Evolutionary conservation across 2,888 invertebrate species (phyloP).

Genomic region (Drosophila cracens): DNA sequence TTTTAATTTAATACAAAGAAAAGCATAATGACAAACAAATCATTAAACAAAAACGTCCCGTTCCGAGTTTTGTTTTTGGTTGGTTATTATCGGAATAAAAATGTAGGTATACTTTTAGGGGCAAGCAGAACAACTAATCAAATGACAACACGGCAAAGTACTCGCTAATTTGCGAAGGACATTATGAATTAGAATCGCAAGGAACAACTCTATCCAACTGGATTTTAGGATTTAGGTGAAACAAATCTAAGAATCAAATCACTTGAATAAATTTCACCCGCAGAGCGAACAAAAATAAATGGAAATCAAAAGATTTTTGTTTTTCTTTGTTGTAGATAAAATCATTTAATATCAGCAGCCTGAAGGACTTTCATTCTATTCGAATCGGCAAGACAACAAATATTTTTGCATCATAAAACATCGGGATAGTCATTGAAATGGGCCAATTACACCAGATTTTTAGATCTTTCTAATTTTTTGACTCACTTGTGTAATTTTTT

Average conservation of each 20-base stretch:
- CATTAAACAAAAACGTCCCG: not conserved
- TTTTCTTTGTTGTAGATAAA: not conserved
- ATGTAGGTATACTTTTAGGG: not conserved
- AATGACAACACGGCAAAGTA: not conserved
- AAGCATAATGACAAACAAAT: not conserved
- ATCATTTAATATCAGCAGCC: not conserved
- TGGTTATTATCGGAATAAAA: not conserved
- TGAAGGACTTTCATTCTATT: not conserved
- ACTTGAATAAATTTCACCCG: not conserved
- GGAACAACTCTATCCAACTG: not conserved
- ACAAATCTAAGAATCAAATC: not conserved
- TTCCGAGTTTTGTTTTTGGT: not conserved
- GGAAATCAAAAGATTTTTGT: rapidly evolving
- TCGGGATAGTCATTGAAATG: not conserved
- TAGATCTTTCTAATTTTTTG: too few species aligned
- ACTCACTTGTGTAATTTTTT: too few species aligned
- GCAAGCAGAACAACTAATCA: too few species aligned
- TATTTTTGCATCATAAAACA: not conserved
- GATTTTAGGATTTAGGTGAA: not conserved
- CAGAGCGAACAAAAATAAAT: not conserved
- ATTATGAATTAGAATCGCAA: not conserved
- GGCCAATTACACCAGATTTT: too few species aligned
- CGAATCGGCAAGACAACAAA: not conserved
- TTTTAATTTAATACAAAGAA: not conserved
- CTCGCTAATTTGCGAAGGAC: not conserved